Evolutionary conservation across 1,140 invertebrate species (phyloP).

Genomic region (Atta texana): DNA sequence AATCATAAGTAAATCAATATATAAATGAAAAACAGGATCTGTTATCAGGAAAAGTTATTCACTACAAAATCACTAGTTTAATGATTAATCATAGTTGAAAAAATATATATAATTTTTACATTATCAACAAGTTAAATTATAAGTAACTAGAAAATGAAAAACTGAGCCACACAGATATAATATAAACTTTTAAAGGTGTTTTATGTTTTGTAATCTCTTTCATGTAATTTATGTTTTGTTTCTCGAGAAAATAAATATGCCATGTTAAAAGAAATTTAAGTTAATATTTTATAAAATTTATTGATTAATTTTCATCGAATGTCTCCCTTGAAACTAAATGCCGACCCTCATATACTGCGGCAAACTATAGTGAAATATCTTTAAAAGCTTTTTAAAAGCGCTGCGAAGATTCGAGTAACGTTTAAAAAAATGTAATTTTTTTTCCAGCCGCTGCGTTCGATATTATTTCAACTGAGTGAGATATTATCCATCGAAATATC

Average conservation of each 20-base stretch:
- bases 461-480: not conserved
- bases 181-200: not conserved
- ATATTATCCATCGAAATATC: not conserved
- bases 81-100: too few species aligned
- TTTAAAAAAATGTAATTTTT: not conserved
- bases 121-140: too few species aligned
- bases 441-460: not conserved
- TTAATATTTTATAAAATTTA: not conserved
- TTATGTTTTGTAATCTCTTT: not conserved
- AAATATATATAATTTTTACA: too few species aligned
- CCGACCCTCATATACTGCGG: not conserved
- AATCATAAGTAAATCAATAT: too few species aligned
- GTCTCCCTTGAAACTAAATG: not conserved
- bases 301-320: not conserved
- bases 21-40: too few species aligned
- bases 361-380: not conserved
- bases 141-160: too few species aligned
- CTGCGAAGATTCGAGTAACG: not conserved
- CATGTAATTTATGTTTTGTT: slow-evolving; percentile 5
- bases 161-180: not conserved
- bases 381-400: slow-evolving; percentile 38
- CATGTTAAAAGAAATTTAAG: not conserved
- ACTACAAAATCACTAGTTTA: too few species aligned
- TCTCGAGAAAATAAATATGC: not conserved
- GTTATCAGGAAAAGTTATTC: too few species aligned